Evolutionary conservation across 2,888 invertebrate genomes (phyloP).

Genomic region (Aspidapion aeneum): DNA sequence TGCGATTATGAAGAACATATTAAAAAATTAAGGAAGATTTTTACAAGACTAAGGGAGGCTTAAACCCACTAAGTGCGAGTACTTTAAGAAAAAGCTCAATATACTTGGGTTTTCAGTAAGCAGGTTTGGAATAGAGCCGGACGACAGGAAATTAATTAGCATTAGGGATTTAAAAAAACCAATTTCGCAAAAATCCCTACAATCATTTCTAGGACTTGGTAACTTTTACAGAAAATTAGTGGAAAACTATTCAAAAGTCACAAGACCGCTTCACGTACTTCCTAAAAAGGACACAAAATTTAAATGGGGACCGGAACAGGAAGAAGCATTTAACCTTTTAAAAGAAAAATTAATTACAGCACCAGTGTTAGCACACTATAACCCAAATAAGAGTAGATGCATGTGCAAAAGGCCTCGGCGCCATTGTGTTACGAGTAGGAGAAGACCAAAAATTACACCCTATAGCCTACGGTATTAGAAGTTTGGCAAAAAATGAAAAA

Average conservation of each 20-base stretch:
- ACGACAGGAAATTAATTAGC: not conserved
- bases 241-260: not conserved
- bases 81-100: not conserved
- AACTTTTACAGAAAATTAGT: not conserved
- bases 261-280: not conserved
- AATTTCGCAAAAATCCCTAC: not conserved
- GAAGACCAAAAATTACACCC: not conserved
- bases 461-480: not conserved
- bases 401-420: not conserved
- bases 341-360: not conserved
- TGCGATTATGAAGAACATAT: not conserved
- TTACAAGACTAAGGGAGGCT: not conserved
- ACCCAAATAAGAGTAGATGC: not conserved
- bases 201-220: not conserved
- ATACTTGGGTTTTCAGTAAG: not conserved
- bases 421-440: not conserved
- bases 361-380: not conserved
- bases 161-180: not conserved
- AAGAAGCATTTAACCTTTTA: not conserved
- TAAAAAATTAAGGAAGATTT: not conserved
- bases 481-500: not conserved
- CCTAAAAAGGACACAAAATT: not conserved
- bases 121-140: not conserved
- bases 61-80: not conserved
- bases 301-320: not conserved